Conservation (phyloP, 2,113 vertebrate genomes). For the Podarcis muralis region DNA sequence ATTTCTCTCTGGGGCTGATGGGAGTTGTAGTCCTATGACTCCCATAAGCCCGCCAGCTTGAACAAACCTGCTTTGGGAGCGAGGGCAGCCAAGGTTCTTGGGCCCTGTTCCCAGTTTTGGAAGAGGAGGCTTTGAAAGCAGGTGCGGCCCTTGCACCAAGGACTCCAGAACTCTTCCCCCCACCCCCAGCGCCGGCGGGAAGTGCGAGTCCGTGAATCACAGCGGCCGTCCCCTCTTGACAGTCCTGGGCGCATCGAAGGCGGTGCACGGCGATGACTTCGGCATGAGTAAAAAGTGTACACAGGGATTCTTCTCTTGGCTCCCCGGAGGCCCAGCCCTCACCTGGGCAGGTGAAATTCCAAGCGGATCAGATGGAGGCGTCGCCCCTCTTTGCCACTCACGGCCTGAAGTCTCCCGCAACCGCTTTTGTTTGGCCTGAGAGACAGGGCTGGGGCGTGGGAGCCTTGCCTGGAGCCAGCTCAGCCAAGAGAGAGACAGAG, state of each 20-base stretch:
- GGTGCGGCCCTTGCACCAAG: neutral
- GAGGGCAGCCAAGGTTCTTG: neutral
- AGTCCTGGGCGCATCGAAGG: neutral
- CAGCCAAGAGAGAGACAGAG: neutral
- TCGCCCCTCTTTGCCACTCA: neutral
- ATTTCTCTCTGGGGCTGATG: too few species aligned
- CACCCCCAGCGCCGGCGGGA: too few species aligned
- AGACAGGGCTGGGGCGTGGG: neutral
- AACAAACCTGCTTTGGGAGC: neutral
- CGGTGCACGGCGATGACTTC: neutral
- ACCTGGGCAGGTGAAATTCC: neutral
- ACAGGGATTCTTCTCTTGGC: too few species aligned
- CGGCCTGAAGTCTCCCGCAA: neutral
- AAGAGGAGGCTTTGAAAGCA: too few species aligned
- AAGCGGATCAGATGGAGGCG: neutral
- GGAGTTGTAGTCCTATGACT: too few species aligned
- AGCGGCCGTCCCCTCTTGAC: neutral
- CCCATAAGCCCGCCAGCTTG: neutral
- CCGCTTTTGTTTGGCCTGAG: neutral
- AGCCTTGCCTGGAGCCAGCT: neutral
- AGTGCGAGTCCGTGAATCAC: neutral
- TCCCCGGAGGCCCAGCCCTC: neutral
- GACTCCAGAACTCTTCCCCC: neutral
- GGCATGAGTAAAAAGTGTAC: neutral
- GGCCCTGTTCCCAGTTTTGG: neutral